These are phyloP conservation scores for Sebastes trivittatus DNA, from an alignment of 2,797 vertebrate genomes.

Conservation along the genomic window DNA sequence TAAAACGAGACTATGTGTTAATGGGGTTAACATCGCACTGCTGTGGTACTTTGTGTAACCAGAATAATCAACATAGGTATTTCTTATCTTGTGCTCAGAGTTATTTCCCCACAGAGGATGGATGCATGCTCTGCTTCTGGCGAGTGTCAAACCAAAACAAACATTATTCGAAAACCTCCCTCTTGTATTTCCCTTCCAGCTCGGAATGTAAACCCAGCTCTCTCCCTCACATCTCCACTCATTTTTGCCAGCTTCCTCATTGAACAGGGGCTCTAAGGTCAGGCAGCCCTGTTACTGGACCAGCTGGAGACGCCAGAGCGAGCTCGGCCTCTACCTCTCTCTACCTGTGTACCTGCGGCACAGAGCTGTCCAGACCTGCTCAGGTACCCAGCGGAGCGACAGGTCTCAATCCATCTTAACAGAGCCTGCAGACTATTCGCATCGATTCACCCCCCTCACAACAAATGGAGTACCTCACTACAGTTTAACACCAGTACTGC, in stretches of 20 bases:
- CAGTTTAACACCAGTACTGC: slow-evolving; percentile 35
- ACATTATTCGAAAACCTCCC: background rate
- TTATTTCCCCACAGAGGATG: background rate
- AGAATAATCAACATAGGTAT: background rate
- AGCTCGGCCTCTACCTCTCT: slow-evolving; percentile 72
- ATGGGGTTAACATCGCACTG: background rate
- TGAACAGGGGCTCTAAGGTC: slow-evolving; percentile 68
- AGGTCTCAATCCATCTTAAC: background rate
- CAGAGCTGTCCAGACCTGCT: slow-evolving; percentile 50
- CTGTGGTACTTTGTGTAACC: background rate
- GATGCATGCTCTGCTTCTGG: slow-evolving; percentile 18
- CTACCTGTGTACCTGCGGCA: slow-evolving; percentile 73
- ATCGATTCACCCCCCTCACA: slow-evolving; percentile 1
- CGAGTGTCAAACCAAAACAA: slow-evolving; percentile 16
- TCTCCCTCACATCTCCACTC: slow-evolving; percentile 62
- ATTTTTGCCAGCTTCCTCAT: slow-evolving; percentile 73
- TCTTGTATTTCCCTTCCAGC: slow-evolving; percentile 30
- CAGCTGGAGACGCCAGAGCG: slow-evolving; percentile 71
- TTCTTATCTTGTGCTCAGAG: background rate
- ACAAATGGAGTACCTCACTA: background rate
- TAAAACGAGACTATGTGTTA: background rate
- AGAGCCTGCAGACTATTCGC: slow-evolving; percentile 10
- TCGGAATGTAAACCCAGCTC: slow-evolving; percentile 48
- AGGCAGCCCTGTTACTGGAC: slow-evolving; percentile 70
- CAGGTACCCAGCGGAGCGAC: slow-evolving; percentile 66